Conservation (phyloP, 2,888 invertebrate species). For the Drosophila aldrichi region DNA sequence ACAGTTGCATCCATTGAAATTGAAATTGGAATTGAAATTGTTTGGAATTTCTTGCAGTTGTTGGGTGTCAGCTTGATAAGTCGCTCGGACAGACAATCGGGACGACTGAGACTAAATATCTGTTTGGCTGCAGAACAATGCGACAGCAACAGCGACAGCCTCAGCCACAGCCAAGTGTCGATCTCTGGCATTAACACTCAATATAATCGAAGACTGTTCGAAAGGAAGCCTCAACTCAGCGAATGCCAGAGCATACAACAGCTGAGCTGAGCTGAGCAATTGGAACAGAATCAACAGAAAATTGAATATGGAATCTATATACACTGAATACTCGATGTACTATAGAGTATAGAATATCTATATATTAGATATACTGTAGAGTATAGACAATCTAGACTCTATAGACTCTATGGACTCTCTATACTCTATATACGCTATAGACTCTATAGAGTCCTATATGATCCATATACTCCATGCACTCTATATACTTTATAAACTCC, state of each 20-base stretch:
- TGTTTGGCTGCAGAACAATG: conserved; percentile 64
- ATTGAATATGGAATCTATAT: too few species aligned
- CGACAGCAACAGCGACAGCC: conserved; percentile 36
- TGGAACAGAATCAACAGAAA: background rate
- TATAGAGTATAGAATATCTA: background rate
- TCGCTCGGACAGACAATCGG: conserved; percentile 49
- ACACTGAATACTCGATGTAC: background rate
- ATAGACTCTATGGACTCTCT: too few species aligned
- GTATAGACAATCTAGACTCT: background rate
- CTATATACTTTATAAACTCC: too few species aligned
- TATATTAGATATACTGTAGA: background rate
- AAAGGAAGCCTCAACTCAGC: background rate
- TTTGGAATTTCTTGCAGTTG: conserved; percentile 84
- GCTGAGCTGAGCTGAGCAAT: background rate
- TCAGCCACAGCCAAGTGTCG: conserved; percentile 15
- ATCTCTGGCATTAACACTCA: conserved; percentile 57
- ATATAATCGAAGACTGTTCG: conserved; percentile 14
- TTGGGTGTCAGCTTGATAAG: conserved; percentile 85
- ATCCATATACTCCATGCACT: too few species aligned
- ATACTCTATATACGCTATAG: background rate
- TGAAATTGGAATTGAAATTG: conserved; percentile 71
- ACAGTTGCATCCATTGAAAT: conserved; percentile 62
- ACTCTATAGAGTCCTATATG: too few species aligned
- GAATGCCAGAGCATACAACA: background rate
- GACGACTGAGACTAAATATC: conserved; percentile 25